Evolutionary conservation across 2,113 vertebrate species (phyloP), one percentile per base, ranked within the genome.

Genomic region (Hemicordylus capensis): DNA sequence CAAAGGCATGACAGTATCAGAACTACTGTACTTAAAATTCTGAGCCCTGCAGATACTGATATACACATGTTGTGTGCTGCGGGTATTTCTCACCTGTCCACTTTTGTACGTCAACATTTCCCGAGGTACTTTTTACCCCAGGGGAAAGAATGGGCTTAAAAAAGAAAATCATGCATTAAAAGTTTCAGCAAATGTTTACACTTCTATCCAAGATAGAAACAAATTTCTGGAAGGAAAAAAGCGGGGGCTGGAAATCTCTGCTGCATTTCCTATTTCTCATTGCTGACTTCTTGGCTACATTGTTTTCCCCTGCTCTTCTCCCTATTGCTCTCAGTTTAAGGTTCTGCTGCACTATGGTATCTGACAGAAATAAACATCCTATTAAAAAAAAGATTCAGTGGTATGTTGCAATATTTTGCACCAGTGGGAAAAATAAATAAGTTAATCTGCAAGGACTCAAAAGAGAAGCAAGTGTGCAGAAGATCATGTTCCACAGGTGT

Each of bases 401-500:
- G 42, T 28, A 61, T 39, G 72, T 72, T 51, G 54, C 42, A 34
- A 1, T 28, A 14, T 48, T 6, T 72, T 70, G 42, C n/a, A 72
- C 76, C 12, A 26, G n/a, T 69, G 67, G 37, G 34, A 59, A 70
- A 72, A 85, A 44, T 22, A 79, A 39, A 61, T n/a, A 44, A 73
- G 56, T 80, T 85, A 79, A 85, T 80, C 76, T 61, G 56, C 37
- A 28, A 61, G 56, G 77, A 63, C n/a, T 48, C 24, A 19, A n/a
- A n/a, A 31, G 56, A 73, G 56, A 58, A 80, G 39, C 64, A 79
- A 72, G 26, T 72, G 67, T 51, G 44, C 56, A 63, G 56, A 76
- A 79, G 76, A 73, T 61, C 67, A n/a, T 51, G 76, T 72, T 80
- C 76, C 67, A 72, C 76, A 85, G 72, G 66, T 85, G 84, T 85